Conservation (phyloP, 2,113 vertebrate genomes). For the Picathartes gymnocephalus region DNA sequence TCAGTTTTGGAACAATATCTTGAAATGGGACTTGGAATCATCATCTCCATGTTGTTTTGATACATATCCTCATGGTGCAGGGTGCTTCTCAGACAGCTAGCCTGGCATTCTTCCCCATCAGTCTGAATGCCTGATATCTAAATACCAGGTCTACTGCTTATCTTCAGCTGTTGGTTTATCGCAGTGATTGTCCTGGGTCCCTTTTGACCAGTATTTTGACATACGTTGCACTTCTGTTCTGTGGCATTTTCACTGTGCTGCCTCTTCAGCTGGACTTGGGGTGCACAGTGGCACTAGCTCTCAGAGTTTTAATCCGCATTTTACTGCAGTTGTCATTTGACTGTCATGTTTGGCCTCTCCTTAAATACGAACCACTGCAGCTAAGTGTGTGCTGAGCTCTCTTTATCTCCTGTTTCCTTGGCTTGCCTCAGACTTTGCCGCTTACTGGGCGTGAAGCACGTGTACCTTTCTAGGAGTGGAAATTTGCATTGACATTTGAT, state of each 20-base stretch:
- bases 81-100: background rate
- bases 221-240: background rate
- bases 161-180: background rate
- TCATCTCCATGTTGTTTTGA: background rate
- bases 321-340: background rate
- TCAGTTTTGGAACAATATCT: background rate
- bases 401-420: background rate
- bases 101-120: background rate
- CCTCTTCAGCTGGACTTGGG: background rate
- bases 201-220: background rate
- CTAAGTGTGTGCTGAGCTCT: background rate
- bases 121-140: background rate
- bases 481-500: background rate
- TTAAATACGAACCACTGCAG: background rate
- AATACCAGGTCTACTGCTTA: background rate
- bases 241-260: fast-evolving
- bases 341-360: background rate
- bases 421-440: background rate
- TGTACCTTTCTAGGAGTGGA: background rate
- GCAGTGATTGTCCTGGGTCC: background rate
- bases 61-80: background rate
- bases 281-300: background rate
- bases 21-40: background rate
- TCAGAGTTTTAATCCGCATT: background rate
- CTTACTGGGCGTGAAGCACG: fast-evolving